These are phyloP conservation scores for Valencia hispanica DNA, from an alignment of 2,797 vertebrate species.

Conservation along the genomic window DNA sequence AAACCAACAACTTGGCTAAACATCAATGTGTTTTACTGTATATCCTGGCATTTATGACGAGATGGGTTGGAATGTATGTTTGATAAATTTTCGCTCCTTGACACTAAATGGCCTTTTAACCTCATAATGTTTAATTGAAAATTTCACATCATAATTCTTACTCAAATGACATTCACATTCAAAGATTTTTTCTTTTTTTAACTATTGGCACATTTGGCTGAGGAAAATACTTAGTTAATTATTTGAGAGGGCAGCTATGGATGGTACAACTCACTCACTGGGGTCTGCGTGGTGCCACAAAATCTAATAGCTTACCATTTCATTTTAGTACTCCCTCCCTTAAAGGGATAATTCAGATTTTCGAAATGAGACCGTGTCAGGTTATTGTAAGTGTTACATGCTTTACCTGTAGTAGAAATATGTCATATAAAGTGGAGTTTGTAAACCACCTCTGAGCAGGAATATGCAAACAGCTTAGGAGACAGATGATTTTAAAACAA, in stretches of 20 bases:
- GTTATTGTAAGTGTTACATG: neutral
- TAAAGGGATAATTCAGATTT: slow-evolving; percentile 5
- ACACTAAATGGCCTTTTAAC: slow-evolving; percentile 53
- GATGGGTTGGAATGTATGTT: slow-evolving; percentile 40
- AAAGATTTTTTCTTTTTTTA: slow-evolving; percentile 73
- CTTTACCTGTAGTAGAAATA: neutral
- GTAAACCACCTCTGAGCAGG: neutral
- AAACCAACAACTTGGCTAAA: slow-evolving; percentile 34
- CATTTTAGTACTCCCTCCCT: slow-evolving; percentile 63
- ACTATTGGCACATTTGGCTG: slow-evolving; percentile 65
- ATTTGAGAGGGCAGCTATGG: slow-evolving; percentile 68
- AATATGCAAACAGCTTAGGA: neutral
- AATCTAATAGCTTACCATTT: slow-evolving; percentile 79
- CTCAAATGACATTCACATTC: slow-evolving; percentile 82
- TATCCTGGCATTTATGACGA: slow-evolving; percentile 61
- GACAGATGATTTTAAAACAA: neutral
- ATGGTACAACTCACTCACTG: slow-evolving; percentile 77
- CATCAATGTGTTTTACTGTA: slow-evolving; percentile 8
- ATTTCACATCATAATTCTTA: slow-evolving; percentile 70
- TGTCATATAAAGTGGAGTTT: neutral
- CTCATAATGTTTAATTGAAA: slow-evolving; percentile 76
- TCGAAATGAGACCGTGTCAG: neutral
- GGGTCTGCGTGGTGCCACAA: slow-evolving; percentile 60
- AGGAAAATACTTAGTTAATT: slow-evolving; percentile 81
- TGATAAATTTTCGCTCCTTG: slow-evolving; percentile 45